Percentiles rank a stretch among this genome's conserved stretches.
Evolutionary conservation across 2,888 invertebrate species (phyloP).

Genomic region (Lymantria monacha): DNA sequence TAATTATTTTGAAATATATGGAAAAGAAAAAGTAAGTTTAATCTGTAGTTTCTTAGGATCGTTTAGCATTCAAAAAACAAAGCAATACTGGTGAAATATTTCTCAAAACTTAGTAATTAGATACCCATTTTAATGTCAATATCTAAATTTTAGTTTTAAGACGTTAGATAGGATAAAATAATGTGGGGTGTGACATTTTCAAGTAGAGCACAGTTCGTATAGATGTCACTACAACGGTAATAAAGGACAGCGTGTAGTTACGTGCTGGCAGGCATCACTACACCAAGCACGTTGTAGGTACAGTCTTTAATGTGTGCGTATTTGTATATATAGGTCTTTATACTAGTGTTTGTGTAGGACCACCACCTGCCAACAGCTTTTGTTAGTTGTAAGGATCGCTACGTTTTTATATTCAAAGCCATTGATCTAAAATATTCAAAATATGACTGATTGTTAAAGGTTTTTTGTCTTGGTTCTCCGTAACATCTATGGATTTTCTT

Average conservation of each 20-base stretch:
- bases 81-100: too few species aligned
- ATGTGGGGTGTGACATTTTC: too few species aligned
- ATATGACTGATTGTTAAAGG: slow-evolving; percentile 41
- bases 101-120: too few species aligned
- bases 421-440: slow-evolving; percentile 49
- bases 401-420: slow-evolving; percentile 42
- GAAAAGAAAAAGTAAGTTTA: background rate
- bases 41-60: too few species aligned
- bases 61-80: too few species aligned
- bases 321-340: background rate
- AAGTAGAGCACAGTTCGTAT: slow-evolving; percentile 49
- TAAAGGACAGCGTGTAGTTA: slow-evolving; percentile 58
- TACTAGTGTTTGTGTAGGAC: slow-evolving; percentile 19
- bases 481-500: slow-evolving; percentile 61
- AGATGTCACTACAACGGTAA: slow-evolving; percentile 37
- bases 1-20: background rate
- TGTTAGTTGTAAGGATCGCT: slow-evolving; percentile 27
- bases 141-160: too few species aligned
- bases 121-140: too few species aligned
- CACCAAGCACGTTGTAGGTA: slow-evolving; percentile 27
- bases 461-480: slow-evolving; percentile 44
- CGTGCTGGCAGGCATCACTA: slow-evolving; percentile 40
- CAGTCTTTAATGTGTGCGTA: slow-evolving; percentile 31
- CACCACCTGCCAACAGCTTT: slow-evolving; percentile 34
- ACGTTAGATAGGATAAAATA: too few species aligned